Evolutionary conservation across 1,140 invertebrate genomes (phyloP), one percentile per base, ranked within the genome.

Genomic region (Pseudoatta argentina): DNA sequence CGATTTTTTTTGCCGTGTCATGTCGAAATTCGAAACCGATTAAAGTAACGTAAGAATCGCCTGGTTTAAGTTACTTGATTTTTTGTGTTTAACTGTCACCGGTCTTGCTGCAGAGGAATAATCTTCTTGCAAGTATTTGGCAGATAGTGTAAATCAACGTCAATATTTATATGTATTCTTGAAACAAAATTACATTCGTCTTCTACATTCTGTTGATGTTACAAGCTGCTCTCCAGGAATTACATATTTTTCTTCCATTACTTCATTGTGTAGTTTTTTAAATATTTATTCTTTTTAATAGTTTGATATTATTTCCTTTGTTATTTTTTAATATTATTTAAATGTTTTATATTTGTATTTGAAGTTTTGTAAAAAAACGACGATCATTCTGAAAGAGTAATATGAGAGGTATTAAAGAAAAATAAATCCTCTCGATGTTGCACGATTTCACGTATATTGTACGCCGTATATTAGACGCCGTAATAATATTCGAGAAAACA

Each of bases 11-110:
- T 83, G 67, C 24, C 10, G 18, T 24, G 34, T 30, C 67, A 2
- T 73, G 24, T 27, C 44, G 27, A 83, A 83, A 83, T 83, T 39
- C 14, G 69, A 83, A 83, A 83, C 69, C 39, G 69, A 75, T 83
- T 83, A 5, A 30, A 51, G 2, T 83, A 44, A 83, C 69, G 27
- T 61, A 83, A 73, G 27, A 16, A 73, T 21, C 7, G 69, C 18
- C n/a, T 34, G 55, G 39, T 61, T 48, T n/a, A 51, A 73, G 79
- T 83, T 83, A 75, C 27, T 51, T n/a, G 39, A 83, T 34, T 63
- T 83, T 83, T 83, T 55, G 69, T 48, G 63, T 61, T 51, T 51
- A 83, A 83, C n/a, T 48, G 24, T 59, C 24, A 21, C 39, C 14
- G 7, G 6, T 53, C 24, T 16, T 44, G 24, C 16, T 10, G 27